phyloP scores from a whole-genome alignment of 2,797 vertebrate species.

The Arnoldichthys spilopterus region DNA sequence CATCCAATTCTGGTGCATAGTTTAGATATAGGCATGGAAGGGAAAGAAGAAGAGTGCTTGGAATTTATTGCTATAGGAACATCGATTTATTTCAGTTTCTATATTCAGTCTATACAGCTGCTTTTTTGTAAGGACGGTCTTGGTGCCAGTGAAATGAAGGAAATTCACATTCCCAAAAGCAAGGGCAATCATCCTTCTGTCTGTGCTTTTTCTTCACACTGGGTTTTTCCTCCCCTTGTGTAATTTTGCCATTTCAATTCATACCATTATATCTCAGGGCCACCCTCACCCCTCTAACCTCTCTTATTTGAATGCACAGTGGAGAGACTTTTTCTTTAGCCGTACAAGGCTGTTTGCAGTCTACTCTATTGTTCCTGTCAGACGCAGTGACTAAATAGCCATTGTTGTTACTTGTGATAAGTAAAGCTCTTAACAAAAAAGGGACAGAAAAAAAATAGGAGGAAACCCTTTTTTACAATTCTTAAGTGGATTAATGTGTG shows the following conservation, averaged over 20 bases:
- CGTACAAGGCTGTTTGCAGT: conserved; percentile 62
- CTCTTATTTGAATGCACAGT: conserved; percentile 62
- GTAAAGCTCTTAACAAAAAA: conserved; percentile 64
- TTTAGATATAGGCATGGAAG: conserved; percentile 1
- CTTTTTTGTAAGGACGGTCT: conserved; percentile 27
- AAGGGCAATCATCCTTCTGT: conserved; percentile 39
- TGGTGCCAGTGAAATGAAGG: conserved; percentile 29
- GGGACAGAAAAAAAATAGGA: conserved; percentile 60
- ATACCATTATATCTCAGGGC: conserved; percentile 40
- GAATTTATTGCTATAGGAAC: not conserved
- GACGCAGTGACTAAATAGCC: conserved; percentile 74
- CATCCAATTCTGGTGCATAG: conserved; percentile 21
- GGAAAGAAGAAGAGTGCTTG: not conserved
- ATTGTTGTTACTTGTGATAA: conserved; percentile 73
- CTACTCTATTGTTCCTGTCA: conserved; percentile 71
- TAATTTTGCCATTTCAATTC: conserved; percentile 53
- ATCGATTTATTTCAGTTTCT: conserved; percentile 20
- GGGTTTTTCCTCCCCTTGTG: conserved; percentile 30
- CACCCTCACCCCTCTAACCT: conserved; percentile 39
- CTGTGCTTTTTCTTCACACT: conserved; percentile 40
- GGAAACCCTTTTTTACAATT: conserved; percentile 61
- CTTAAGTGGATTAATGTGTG: conserved; percentile 72
- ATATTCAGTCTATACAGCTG: conserved; percentile 12
- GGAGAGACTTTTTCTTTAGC: conserved; percentile 54
- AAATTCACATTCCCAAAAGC: conserved; percentile 39